phyloP scores from a whole-genome alignment of 2,797 vertebrate genomes.

The Acanthurus lineatus region DNA sequence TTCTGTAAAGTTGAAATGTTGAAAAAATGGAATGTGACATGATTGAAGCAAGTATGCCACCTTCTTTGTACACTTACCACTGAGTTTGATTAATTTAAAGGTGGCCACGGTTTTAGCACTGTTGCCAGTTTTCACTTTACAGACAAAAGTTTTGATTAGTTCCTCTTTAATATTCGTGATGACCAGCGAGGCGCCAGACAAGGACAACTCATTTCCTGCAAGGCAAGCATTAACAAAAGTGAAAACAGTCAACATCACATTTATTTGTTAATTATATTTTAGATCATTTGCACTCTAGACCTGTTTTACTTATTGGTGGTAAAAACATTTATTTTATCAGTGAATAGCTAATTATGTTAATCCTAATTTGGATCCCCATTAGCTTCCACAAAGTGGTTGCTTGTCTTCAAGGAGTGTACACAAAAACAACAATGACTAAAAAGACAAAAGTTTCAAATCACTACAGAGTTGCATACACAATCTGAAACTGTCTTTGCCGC shows the following conservation, averaged over 20 bases:
- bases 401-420: no score
- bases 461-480: no score
- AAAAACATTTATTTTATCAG: background rate
- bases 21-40: background rate
- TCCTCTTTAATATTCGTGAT: slow-evolving; percentile 41
- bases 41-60: background rate
- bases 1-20: background rate
- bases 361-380: no score
- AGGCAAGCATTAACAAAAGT: background rate
- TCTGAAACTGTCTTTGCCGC: no score
- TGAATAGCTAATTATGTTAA: background rate
- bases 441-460: no score
- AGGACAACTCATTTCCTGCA: background rate
- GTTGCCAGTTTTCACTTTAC: fast-evolving
- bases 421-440: no score
- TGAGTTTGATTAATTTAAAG: slow-evolving; percentile 29
- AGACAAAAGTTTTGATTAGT: slow-evolving; percentile 61
- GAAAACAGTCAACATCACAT: background rate
- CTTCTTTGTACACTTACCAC: slow-evolving; percentile 60
- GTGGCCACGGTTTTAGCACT: fast-evolving
- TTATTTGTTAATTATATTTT: background rate
- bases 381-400: no score
- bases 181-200: background rate
- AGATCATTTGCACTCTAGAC: background rate
- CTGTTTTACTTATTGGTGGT: background rate